Conservation (phyloP, 2,113 vertebrate species). For the Ceratotherium simum region DNA sequence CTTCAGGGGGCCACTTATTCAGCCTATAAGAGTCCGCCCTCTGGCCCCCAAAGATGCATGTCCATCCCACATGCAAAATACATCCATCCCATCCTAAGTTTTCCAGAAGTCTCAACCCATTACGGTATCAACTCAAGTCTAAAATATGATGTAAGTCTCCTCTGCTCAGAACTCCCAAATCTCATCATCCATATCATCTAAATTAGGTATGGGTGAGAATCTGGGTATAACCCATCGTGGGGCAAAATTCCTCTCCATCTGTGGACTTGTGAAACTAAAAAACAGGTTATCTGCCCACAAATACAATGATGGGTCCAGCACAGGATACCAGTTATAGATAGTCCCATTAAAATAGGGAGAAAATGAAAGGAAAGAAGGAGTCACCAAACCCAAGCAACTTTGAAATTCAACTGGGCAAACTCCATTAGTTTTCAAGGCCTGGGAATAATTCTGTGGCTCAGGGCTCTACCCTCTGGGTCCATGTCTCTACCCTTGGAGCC, state of each 20-base stretch:
- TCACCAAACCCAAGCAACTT: background rate
- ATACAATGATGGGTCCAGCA: background rate
- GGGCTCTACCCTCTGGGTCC: background rate
- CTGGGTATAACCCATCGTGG: background rate
- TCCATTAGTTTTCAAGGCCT: background rate
- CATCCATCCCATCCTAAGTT: background rate
- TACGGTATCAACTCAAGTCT: background rate
- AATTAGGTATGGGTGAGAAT: background rate
- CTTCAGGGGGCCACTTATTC: background rate
- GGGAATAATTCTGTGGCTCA: background rate
- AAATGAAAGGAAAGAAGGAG: background rate
- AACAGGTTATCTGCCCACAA: background rate
- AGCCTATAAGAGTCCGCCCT: background rate
- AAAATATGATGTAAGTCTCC: background rate
- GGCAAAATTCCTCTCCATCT: background rate
- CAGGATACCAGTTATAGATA: background rate
- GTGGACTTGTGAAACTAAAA: background rate
- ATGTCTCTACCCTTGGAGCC: background rate
- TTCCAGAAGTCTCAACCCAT: background rate
- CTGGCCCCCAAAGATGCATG: background rate
- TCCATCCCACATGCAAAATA: background rate
- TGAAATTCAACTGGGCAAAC: background rate
- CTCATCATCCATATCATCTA: background rate
- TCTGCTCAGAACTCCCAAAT: background rate
- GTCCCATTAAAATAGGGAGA: background rate